phyloP scores from a whole-genome alignment of 1,140 invertebrate species.

The Cylas formicarius region DNA sequence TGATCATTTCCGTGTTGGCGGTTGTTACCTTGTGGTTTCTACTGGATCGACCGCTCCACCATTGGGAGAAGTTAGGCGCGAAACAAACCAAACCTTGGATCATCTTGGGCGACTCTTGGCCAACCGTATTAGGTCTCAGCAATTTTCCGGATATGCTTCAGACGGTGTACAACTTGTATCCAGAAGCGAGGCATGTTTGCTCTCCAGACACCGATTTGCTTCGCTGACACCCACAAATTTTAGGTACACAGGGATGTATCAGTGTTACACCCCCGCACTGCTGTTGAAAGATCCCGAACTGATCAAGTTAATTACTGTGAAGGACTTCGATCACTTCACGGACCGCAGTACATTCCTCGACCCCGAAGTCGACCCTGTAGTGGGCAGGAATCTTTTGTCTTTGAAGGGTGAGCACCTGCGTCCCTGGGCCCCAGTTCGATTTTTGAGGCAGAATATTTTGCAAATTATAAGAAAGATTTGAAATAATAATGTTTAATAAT shows the following conservation, averaged over 20 bases:
- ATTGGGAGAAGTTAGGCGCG: constrained; percentile 17
- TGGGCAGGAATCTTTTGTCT: constrained; percentile 47
- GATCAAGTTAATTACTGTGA: constrained; percentile 52
- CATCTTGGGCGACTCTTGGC: constrained; percentile 14
- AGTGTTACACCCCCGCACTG: constrained; percentile 46
- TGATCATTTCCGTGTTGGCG: no score
- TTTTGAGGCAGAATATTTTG: no score
- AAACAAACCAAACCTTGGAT: constrained; percentile 12
- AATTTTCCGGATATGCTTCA: background rate
- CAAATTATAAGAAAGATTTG: no score
- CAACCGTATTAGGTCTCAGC: constrained; percentile 5
- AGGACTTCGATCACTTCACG: constrained; percentile 58
- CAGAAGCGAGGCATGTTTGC: constrained; percentile 8
- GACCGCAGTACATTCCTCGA: constrained; percentile 47
- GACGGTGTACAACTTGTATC: constrained; percentile 10
- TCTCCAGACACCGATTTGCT: background rate
- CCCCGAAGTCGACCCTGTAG: constrained; percentile 46
- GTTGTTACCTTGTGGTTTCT: no score
- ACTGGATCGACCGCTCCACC: constrained; percentile 13
- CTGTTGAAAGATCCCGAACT: constrained; percentile 54
- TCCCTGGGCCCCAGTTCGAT: no score
- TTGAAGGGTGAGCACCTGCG: constrained; percentile 48
- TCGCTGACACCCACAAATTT: constrained; percentile 10
- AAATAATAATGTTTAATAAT: no score
- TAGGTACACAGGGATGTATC: constrained; percentile 47